Evolutionary conservation across 1,140 invertebrate genomes (phyloP), one percentile per base, ranked within the genome.

Genomic region (Coptotermes formosanus): DNA sequence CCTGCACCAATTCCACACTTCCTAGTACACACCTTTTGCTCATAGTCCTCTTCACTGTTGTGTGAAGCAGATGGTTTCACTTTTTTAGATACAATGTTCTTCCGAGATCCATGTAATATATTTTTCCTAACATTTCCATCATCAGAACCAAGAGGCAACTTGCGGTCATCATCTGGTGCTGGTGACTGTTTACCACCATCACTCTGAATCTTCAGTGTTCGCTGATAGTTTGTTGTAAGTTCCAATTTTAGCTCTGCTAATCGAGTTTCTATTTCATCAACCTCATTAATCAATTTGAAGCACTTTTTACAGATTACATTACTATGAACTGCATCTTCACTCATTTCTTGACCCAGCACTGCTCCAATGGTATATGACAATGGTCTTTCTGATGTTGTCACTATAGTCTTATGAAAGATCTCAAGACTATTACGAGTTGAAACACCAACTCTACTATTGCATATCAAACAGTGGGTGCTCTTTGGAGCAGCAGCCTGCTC

Each of bases 261-360:
- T 88, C 91, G 91, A 88, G 86, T 90, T 89, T 94, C 91, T 82
- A 95, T 88, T 88, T 94, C 93, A 88, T 94, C 93, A 59, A 93
- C 91, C 91, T 95, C 94, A 87, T 92, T 92, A 84, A 94, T 91
- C 48, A 93, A 88, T 89, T 93, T 93, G 88, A 91, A 94, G 88
- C 94, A 95, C 88, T 94, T 94, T 89, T 93, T 94, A 89, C 94
- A 95, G 32, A 94, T 89, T 43, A 94, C 89, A 83, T 90, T 89
- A 38, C 92, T 93, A 88, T 94, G 93, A 4, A 91, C 90, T 86
- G 89, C 89, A 12, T 92, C 89, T 88, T 92, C 90, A 55, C 89
- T 91, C 11, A 94, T 88, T 85, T 92, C 90, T 83, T 89, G 90
- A 55, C 92, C 91, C 64, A 94, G 88, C n/a, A 94, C 89, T 69